A percentile compares a stretch with the other conserved stretches of the same genome.
These are phyloP conservation scores for Stomatorhinus ivindoensis DNA, from an alignment of 2,113 vertebrate genomes.

Conservation along the genomic window DNA sequence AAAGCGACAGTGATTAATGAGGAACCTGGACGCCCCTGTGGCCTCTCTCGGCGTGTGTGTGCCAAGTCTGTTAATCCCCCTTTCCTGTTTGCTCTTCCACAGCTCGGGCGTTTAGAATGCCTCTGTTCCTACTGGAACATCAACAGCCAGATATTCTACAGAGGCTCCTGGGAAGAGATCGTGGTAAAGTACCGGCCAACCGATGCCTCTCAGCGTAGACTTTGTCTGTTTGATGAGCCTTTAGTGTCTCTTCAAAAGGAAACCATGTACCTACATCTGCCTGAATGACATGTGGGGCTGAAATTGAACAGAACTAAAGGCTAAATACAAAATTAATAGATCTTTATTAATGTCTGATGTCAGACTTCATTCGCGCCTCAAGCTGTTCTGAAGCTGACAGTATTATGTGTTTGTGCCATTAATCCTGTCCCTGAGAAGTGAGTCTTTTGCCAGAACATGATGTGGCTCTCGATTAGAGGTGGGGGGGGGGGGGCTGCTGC, in stretches of 20 bases:
- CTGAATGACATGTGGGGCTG: background rate
- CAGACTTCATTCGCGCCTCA: background rate
- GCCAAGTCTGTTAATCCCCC: background rate
- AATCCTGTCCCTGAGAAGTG: background rate
- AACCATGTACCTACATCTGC: background rate
- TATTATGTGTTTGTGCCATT: background rate
- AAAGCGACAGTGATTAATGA: background rate
- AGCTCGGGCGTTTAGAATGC: slow-evolving; percentile 83
- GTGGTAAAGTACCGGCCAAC: slow-evolving; percentile 63
- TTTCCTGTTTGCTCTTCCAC: slow-evolving; percentile 5
- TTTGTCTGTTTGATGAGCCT: background rate
- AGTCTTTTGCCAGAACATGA: background rate
- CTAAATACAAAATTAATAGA: background rate
- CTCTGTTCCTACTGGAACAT: slow-evolving; percentile 92
- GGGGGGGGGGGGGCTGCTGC: background rate
- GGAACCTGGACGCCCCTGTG: background rate
- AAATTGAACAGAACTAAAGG: background rate
- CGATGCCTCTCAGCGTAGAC: background rate
- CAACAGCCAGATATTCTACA: slow-evolving; percentile 70
- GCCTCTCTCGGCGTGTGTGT: background rate
- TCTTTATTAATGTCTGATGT: background rate
- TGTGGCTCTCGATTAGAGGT: background rate
- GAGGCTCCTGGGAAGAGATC: slow-evolving; percentile 66
- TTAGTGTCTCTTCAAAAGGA: background rate
- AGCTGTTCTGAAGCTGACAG: background rate